Conservation (phyloP, 2,888 invertebrate genomes). For the Trissoscelio sp. region DNA sequence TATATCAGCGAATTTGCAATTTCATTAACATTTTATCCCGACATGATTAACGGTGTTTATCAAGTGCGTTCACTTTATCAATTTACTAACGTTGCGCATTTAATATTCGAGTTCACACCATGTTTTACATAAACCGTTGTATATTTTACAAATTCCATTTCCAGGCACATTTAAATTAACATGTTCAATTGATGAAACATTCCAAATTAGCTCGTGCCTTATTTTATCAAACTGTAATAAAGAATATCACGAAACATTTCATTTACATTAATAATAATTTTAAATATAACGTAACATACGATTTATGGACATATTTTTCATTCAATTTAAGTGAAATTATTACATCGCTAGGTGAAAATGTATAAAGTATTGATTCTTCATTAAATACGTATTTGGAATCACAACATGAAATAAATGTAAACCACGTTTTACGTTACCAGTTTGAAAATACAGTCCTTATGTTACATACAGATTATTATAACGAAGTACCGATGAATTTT, state of each 20-base stretch:
- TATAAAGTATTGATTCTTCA: background rate
- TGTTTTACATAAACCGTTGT: background rate
- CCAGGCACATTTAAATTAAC: conserved; percentile 3
- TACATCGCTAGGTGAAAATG: background rate
- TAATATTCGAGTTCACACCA: conserved; percentile 13
- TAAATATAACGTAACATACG: too few relatives aligned
- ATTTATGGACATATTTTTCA: too few relatives aligned
- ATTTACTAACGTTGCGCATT: conserved; percentile 1
- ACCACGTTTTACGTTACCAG: background rate
- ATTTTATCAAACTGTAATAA: too few relatives aligned
- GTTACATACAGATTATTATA: conserved; percentile 20
- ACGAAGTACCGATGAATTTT: conserved; percentile 10
- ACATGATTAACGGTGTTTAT: conserved; percentile 19
- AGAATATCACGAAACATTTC: too few relatives aligned
- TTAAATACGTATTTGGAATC: conserved; percentile 3
- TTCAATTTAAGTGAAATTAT: background rate
- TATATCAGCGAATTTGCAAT: background rate
- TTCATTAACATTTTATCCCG: background rate
- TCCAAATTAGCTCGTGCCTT: too few relatives aligned
- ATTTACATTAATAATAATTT: too few relatives aligned
- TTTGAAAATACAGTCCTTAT: conserved; percentile 4
- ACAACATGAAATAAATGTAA: conserved; percentile 15
- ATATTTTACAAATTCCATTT: conserved; percentile 27
- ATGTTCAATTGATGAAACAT: conserved; percentile 7
- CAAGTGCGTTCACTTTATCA: conserved; percentile 8